These are phyloP conservation scores for Eupithecia subumbrata DNA, from an alignment of 2,888 invertebrate species.

Conservation along the genomic window DNA sequence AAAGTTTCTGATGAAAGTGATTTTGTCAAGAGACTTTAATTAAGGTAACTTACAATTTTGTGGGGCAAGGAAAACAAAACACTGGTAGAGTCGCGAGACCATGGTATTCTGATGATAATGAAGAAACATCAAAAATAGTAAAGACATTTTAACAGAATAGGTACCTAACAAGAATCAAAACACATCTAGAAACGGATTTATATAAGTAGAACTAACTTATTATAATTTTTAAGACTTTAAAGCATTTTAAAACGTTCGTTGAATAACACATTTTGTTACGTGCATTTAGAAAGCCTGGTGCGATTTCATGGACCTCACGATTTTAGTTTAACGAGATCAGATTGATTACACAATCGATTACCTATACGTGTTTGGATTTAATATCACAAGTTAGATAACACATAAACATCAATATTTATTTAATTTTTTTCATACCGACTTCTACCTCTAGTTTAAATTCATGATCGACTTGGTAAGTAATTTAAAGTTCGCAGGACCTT, in stretches of 20 bases:
- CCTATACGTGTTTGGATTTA: slow-evolving; percentile 12
- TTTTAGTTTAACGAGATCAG: slow-evolving; percentile 37
- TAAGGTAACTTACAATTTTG: not conserved
- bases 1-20: too few species aligned
- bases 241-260: not conserved
- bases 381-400: slow-evolving; percentile 1
- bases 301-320: slow-evolving; percentile 52
- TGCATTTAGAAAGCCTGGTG: slow-evolving; percentile 65
- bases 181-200: too few species aligned
- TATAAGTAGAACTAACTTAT: too few species aligned
- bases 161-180: not conserved
- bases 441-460: too few species aligned
- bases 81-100: not conserved
- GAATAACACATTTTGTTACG: slow-evolving; percentile 31
- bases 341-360: slow-evolving; percentile 51
- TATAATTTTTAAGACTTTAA: not conserved
- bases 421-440: too few species aligned
- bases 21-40: not conserved
- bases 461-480: too few species aligned
- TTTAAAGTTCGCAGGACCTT: too few species aligned
- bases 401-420: not conserved
- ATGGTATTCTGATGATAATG: not conserved
- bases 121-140: not conserved
- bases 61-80: not conserved
- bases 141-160: not conserved